Percentiles rank a stretch among this genome's conserved stretches.
Evolutionary conservation across 2,888 invertebrate species (phyloP).

Genomic region (Cryptocephalus primarius): DNA sequence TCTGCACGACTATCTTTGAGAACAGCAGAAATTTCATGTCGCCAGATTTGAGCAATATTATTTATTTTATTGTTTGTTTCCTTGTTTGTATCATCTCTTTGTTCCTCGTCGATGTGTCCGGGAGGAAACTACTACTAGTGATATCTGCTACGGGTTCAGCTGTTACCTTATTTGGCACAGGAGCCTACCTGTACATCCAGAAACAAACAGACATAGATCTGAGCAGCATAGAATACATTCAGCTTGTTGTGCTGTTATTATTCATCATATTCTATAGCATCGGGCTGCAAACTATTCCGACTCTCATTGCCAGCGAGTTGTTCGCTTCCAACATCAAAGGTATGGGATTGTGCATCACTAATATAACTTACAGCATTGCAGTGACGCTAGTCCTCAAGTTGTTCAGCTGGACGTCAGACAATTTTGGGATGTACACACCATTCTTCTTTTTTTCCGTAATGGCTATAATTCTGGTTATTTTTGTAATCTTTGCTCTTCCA

Average conservation of each 20-base stretch:
- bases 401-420: slow-evolving; percentile 5
- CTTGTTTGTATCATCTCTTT: slow-evolving; percentile 21
- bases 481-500: slow-evolving; percentile 55
- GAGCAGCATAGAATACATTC: slow-evolving; percentile 20
- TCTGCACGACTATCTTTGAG: slow-evolving; percentile 29
- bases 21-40: slow-evolving; percentile 24
- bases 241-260: slow-evolving; percentile 18
- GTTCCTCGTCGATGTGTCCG: slow-evolving; percentile 46
- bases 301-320: slow-evolving; percentile 59
- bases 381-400: slow-evolving; percentile 2
- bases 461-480: slow-evolving; percentile 48
- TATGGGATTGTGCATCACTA: slow-evolving; percentile 34
- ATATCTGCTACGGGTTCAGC: slow-evolving; percentile 32
- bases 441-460: slow-evolving; percentile 56
- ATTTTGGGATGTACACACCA: slow-evolving; percentile 48
- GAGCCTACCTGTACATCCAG: slow-evolving; percentile 34
- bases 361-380: slow-evolving; percentile 3
- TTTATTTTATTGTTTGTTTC: slow-evolving; percentile 4
- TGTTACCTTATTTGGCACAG: slow-evolving; percentile 36
- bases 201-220: slow-evolving; percentile 18
- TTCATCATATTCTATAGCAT: slow-evolving; percentile 42
- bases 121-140: slow-evolving; percentile 51
- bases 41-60: slow-evolving; percentile 29
- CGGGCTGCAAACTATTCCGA: slow-evolving; percentile 62
- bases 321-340: slow-evolving; percentile 52